A percentile compares a stretch with the other conserved stretches of the same genome.
Conservation (phyloP, 2,797 vertebrate species). For the Nyctalus aviator region DNA sequence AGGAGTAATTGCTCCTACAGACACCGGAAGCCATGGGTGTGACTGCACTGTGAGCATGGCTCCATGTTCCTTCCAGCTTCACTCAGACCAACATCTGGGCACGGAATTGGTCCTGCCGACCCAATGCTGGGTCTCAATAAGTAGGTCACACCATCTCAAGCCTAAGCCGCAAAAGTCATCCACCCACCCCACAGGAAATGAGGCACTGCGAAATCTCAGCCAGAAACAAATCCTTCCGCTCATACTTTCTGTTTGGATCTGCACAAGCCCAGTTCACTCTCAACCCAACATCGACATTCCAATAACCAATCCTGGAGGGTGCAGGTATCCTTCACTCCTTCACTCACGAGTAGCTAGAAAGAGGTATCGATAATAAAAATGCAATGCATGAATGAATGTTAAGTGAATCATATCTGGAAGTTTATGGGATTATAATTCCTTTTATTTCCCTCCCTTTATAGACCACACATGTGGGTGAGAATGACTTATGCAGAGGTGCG, state of each 20-base stretch:
- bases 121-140: background rate
- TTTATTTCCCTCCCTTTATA: background rate
- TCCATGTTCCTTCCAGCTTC: background rate
- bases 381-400: slow-evolving; percentile 46
- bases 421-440: background rate
- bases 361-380: slow-evolving; percentile 67
- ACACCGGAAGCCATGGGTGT: fast-evolving
- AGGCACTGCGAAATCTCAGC: background rate
- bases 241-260: background rate
- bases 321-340: background rate
- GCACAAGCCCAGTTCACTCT: background rate
- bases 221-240: background rate
- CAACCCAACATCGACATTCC: slow-evolving; percentile 4
- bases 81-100: background rate
- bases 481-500: background rate
- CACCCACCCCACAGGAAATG: background rate
- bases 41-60: background rate
- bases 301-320: background rate
- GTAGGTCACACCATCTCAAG: background rate
- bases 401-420: slow-evolving; percentile 16
- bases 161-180: background rate
- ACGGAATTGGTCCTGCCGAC: background rate
- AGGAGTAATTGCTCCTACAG: background rate
- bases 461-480: background rate
- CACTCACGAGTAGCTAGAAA: background rate